phyloP scores from a whole-genome alignment of 1,140 invertebrate genomes.

The Samia ricini region DNA sequence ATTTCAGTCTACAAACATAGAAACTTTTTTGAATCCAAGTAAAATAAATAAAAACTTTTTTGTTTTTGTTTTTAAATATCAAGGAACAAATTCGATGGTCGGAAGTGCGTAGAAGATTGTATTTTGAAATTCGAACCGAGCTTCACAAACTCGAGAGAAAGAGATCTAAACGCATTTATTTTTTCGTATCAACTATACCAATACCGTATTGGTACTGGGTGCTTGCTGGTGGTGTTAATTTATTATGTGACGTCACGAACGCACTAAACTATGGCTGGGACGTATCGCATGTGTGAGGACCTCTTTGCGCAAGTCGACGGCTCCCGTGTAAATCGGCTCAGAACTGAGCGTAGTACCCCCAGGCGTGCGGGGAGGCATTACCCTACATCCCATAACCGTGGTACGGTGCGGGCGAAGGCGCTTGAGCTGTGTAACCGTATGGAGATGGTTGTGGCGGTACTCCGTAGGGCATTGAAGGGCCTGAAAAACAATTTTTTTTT shows the following conservation, averaged over 20 bases:
- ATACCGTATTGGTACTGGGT: no score
- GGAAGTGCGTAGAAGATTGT: background rate
- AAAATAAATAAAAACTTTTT: background rate
- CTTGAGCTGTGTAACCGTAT: constrained; percentile 72
- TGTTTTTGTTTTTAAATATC: no score
- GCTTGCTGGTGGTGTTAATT: no score
- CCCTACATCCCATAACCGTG: constrained; percentile 77
- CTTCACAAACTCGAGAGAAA: background rate
- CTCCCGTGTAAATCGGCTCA: background rate
- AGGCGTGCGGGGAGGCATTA: constrained; percentile 28
- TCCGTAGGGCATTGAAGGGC: constrained; percentile 72
- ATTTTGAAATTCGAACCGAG: background rate
- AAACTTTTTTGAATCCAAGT: background rate
- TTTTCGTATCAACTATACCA: no score
- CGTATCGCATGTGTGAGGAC: background rate
- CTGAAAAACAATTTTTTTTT: no score
- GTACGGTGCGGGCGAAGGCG: constrained; percentile 72
- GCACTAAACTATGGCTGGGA: background rate
- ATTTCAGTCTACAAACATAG: constrained; percentile 1
- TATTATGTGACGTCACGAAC: background rate
- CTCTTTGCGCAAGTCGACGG: background rate
- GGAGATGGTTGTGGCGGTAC: constrained; percentile 64
- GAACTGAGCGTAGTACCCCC: constrained; percentile 24
- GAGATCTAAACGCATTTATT: background rate
- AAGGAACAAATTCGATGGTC: background rate